phyloP scores from a whole-genome alignment of 2,113 vertebrate genomes.

The Ovis canadensis region DNA sequence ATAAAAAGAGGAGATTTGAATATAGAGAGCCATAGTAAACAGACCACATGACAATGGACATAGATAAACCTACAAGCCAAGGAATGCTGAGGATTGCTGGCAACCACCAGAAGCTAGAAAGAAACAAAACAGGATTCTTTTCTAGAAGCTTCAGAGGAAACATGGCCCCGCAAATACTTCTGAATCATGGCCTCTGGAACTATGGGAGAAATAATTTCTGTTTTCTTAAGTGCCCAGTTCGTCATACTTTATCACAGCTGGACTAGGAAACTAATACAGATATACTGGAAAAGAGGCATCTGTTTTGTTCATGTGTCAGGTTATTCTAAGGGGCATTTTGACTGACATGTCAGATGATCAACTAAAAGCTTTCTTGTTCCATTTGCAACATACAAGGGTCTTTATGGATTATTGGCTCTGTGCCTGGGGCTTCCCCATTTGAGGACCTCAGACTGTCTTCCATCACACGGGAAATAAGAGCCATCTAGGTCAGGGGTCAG shows the following conservation, averaged over 20 bases:
- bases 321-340: not conserved
- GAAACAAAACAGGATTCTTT: not conserved
- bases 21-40: not conserved
- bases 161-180: not conserved
- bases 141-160: not conserved
- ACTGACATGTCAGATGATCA: not conserved
- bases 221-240: not conserved
- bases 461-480: not conserved
- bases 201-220: not conserved
- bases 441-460: not conserved
- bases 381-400: not conserved
- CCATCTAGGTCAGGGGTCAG: not conserved
- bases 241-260: not conserved
- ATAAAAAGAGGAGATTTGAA: not conserved
- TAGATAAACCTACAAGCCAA: not conserved
- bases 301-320: not conserved
- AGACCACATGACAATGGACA: not conserved
- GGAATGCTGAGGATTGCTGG: not conserved
- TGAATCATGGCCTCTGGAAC: not conserved
- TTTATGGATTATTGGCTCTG: not conserved
- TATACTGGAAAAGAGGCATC: not conserved
- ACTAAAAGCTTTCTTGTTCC: slow-evolving; percentile 9
- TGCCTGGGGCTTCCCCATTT: not conserved
- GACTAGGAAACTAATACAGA: not conserved
- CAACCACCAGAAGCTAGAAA: not conserved